Base-by-base conservation (phyloP, 64 coral and sea anemone species). In the Dendronephthya gigantea region DNA sequence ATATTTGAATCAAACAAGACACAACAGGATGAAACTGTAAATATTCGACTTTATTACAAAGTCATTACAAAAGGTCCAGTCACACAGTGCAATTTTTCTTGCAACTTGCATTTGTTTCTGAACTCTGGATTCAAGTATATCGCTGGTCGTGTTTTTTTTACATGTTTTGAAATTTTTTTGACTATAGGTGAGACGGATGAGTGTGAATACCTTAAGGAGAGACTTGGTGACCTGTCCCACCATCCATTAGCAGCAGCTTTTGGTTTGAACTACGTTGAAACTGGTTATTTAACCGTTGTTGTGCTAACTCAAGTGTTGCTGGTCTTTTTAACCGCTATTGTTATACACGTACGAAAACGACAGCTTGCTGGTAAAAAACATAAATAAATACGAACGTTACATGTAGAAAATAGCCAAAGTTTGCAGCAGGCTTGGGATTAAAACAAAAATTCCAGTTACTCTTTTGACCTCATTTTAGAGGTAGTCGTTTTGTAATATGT, bases 221-320 rank as follows among this genome's bases (percentile, higher is more conserved):
- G 72, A 79, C 32, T 79, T 33, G 72, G 72, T 6, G 72, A 79
- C 36, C 72, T 79, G 12, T 79, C 72, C 27, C 72, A 79, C 14
- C 72, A 79, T 34, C 72, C 72, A 4, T 13, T 79, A 33, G 72
- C 72, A 79, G 72, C 72, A 79, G 34, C 36, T 39, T 79, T 79
- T 79, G 72, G 72, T 79, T 8, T 79, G 11, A 79, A 79, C 32
- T 79, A 79, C 36, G 32, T 79, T 35, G 72, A 79, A 39, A 79
- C 72, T 5, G 72, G 72, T 79, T 79, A 79, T 19, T 17, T 79
- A 12, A 79, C 72, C 9, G 19, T 79, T 35, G 32, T 79, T 33
- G 72, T 79, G 30, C 22, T 79, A 12, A 10, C 36, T 79, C 32
- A 79, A 34, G 4, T 79, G 2, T 1, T 79, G 29, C 72, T 79